Evolutionary conservation across 2,113 vertebrate species (phyloP).

Genomic region (Ploceus nigricollis): DNA sequence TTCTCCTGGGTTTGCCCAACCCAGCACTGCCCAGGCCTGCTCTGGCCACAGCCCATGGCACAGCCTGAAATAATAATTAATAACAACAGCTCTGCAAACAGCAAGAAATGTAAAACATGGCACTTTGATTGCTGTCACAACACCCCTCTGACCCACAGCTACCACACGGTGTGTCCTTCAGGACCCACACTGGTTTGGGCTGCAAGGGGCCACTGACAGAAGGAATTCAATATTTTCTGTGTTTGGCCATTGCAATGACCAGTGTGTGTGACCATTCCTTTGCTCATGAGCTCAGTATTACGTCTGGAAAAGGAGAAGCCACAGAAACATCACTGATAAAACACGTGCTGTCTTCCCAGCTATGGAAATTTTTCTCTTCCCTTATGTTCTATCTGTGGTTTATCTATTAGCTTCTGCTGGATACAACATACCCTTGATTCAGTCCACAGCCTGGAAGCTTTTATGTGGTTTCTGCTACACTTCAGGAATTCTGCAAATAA

Average conservation of each 20-base stretch:
- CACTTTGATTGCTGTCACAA: neutral
- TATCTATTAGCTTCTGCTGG: neutral
- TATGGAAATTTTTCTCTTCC: neutral
- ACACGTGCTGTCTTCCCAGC: neutral
- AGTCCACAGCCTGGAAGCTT: neutral
- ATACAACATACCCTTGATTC: neutral
- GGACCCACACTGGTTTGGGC: rapidly evolving
- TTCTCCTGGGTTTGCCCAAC: neutral
- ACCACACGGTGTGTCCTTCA: neutral
- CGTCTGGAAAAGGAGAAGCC: neutral
- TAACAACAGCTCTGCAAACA: neutral
- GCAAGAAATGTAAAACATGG: neutral
- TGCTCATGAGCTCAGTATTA: neutral
- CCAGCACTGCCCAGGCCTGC: neutral
- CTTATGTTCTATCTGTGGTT: neutral
- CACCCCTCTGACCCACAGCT: neutral
- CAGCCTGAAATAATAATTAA: neutral
- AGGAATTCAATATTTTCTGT: neutral
- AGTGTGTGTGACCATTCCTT: neutral
- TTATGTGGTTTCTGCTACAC: neutral
- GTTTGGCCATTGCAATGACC: neutral
- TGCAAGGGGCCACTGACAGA: neutral
- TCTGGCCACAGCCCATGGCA: neutral
- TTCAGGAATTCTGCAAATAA: slow-evolving; percentile 17
- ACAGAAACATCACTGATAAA: neutral